Evolutionary conservation across 2,113 vertebrate genomes (phyloP).

Genomic region (Andinoacara biseriatus): DNA sequence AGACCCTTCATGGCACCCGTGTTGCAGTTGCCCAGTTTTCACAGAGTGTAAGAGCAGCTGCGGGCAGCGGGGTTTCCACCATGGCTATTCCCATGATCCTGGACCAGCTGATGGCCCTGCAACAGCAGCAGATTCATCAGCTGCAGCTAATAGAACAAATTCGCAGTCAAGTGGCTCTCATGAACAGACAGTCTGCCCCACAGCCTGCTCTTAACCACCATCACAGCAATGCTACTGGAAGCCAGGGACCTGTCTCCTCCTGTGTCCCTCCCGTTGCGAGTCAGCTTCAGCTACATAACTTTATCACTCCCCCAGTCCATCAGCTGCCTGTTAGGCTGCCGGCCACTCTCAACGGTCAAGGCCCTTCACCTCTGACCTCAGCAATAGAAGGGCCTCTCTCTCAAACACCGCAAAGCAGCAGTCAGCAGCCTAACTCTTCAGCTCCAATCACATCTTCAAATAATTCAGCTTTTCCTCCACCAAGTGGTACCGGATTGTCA

Average conservation of each 20-base stretch:
- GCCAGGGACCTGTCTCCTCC: constrained; percentile 74
- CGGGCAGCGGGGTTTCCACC: constrained; percentile 80
- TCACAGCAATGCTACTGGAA: constrained; percentile 63
- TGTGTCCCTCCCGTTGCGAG: constrained; percentile 78
- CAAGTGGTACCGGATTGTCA: constrained; percentile 76
- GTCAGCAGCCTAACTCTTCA: constrained; percentile 83
- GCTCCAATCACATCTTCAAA: constrained; percentile 79
- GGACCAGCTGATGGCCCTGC: constrained; percentile 96
- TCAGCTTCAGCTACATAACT: constrained; percentile 89
- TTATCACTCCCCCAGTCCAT: constrained; percentile 85
- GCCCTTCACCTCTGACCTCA: constrained; percentile 74
- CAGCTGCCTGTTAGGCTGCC: constrained; percentile 87
- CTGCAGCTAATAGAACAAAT: constrained; percentile 99
- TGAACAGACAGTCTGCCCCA: constrained; percentile 87
- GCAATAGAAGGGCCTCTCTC: constrained; percentile 83
- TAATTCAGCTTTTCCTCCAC: constrained; percentile 76
- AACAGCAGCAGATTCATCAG: constrained; percentile 98
- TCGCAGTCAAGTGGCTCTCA: constrained; percentile 94
- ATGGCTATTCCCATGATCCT: constrained; percentile 96
- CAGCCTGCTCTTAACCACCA: constrained; percentile 83
- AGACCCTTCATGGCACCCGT: constrained; percentile 96
- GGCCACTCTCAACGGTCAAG: constrained; percentile 77
- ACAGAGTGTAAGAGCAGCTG: constrained; percentile 83
- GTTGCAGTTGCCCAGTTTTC: constrained; percentile 98
- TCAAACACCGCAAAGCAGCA: constrained; percentile 83